Conservation (phyloP, 2,888 invertebrate genomes). For the Bellardia pandia region DNA sequence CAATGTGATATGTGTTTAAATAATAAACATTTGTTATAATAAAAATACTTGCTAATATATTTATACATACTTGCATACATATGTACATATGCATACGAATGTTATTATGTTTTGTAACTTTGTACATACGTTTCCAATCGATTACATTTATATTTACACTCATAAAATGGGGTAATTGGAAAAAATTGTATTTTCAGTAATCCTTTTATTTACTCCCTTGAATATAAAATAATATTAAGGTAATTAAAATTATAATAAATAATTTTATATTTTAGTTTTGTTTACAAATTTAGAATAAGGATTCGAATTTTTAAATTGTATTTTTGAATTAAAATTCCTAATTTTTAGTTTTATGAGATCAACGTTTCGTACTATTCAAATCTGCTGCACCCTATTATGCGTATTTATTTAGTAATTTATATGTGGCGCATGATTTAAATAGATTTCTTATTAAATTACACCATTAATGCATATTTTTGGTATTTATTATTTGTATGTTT, state of each 20-base stretch:
- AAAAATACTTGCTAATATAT: neutral
- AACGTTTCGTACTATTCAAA: neutral
- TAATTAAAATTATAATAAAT: no score
- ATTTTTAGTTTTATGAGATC: no score
- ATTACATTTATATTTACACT: neutral
- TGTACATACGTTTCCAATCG: neutral
- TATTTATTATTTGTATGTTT: slow-evolving; percentile 32
- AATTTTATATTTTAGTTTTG: no score
- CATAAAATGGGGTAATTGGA: neutral
- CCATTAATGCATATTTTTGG: slow-evolving; percentile 6
- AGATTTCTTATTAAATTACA: slow-evolving; percentile 27
- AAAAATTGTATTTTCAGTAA: no score
- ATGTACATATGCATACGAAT: neutral
- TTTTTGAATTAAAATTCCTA: no score
- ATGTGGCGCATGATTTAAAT: slow-evolving; percentile 39
- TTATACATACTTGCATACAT: neutral
- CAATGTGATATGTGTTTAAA: neutral
- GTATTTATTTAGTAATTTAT: slow-evolving; percentile 10
- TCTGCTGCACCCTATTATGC: neutral
- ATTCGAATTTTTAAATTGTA: no score
- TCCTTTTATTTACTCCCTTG: no score
- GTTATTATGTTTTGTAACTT: neutral
- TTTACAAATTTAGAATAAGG: no score
- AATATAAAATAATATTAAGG: no score
- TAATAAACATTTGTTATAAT: neutral